These are phyloP conservation scores for Poecilobothrus nobilitatus DNA, from an alignment of 2,888 invertebrate species.

Conservation along the genomic window DNA sequence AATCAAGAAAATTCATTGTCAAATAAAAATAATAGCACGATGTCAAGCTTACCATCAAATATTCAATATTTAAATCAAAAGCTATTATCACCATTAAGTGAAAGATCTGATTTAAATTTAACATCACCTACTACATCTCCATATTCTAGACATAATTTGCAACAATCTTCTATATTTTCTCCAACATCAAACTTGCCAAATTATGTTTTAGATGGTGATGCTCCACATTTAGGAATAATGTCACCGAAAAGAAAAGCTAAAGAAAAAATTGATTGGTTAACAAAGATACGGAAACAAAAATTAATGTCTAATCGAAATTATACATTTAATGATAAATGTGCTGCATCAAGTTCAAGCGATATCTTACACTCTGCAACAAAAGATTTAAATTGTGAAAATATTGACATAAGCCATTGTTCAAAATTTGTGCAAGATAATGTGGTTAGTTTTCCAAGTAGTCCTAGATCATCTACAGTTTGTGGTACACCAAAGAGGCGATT, in stretches of 20 bases:
- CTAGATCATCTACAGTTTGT: constrained; percentile 13
- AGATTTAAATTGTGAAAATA: constrained; percentile 10
- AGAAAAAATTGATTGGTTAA: constrained; percentile 65
- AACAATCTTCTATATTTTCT: constrained; percentile 40
- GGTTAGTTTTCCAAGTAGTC: neutral
- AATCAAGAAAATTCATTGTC: constrained; percentile 31
- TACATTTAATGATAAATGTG: constrained; percentile 32
- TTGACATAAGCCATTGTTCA: neutral
- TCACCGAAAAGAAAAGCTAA: constrained; percentile 59
- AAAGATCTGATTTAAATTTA: constrained; percentile 26
- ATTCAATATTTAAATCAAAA: constrained; percentile 8
- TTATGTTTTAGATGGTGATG: constrained; percentile 65
- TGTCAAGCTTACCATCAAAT: neutral
- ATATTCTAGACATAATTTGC: constrained; percentile 21
- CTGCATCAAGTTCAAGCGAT: constrained; percentile 26
- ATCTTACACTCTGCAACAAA: neutral
- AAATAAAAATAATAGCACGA: constrained; percentile 12
- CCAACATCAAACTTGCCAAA: constrained; percentile 68
- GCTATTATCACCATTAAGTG: constrained; percentile 32
- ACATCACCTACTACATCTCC: constrained; percentile 25
- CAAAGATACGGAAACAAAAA: constrained; percentile 53
- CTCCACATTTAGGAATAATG: constrained; percentile 60
- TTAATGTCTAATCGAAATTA: constrained; percentile 32
- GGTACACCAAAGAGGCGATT: constrained; percentile 33
- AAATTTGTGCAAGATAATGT: neutral